phyloP scores from a whole-genome alignment of 2,888 invertebrate species.

The Timema cristinae region DNA sequence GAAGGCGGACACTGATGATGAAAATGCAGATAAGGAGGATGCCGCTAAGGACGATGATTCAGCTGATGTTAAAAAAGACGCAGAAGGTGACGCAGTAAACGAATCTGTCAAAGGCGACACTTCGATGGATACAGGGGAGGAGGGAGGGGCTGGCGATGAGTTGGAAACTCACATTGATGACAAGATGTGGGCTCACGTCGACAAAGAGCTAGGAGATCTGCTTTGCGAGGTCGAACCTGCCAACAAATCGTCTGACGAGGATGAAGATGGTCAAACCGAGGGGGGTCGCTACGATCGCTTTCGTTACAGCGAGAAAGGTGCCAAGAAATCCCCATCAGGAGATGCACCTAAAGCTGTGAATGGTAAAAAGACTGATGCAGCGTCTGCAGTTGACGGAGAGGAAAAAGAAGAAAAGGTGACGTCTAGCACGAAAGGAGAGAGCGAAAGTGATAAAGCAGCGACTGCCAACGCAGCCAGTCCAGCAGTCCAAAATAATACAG shows the following conservation, averaged over 20 bases:
- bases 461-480: no score
- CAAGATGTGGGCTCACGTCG: conserved; percentile 76
- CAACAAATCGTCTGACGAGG: conserved; percentile 58
- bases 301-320: conserved; percentile 58
- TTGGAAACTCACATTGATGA: conserved; percentile 50
- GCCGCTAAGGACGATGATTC: conserved; percentile 13
- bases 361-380: no score
- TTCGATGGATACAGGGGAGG: background rate
- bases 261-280: conserved; percentile 60
- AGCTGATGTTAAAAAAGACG: background rate
- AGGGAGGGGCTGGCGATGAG: conserved; percentile 44
- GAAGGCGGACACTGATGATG: conserved; percentile 18
- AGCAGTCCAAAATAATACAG: no score
- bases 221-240: conserved; percentile 53
- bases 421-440: no score
- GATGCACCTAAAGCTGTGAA: no score
- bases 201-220: conserved; percentile 74
- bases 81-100: no score
- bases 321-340: background rate
- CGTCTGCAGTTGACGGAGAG: no score
- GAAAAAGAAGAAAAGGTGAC: no score
- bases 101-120: no score
- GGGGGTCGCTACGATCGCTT: conserved; percentile 57
- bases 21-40: conserved; percentile 24
- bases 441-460: no score